Base-by-base conservation (phyloP, 2,113 vertebrate species). In the Litocranius walleri region DNA sequence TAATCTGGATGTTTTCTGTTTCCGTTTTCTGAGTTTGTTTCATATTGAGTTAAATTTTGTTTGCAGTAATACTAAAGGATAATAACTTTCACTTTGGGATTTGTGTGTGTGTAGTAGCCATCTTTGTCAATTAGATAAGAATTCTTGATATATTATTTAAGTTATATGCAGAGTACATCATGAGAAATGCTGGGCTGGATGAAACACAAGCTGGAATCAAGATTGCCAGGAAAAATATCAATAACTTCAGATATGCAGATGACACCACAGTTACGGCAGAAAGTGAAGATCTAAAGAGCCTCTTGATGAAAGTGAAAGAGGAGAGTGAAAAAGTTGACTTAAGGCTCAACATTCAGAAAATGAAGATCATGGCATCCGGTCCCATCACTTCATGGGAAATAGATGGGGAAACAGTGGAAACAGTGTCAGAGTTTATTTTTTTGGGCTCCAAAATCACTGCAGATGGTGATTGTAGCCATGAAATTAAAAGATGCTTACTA, bases 1-100 rank as follows among this genome's bases (percentile, higher is more conserved):
- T 93, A 74, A 90, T 23, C 45, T 74, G 25, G 43, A 57, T 94
- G 19, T 80, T 33, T 36, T 86, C 90, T 93, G 21, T 54, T 95
- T 88, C 61, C 64, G 0, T 94, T 90, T 93, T 90, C 21, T 59
- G 40, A 81, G 36, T 95, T 95, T 95, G 61, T 93, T 93, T 91
- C 64, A 57, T 74, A 88, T 71, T 27, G 33, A 92, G 33, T 77
- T 91, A 94, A 91, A 85, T 57, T 91, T 95, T 48, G 21, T 88
- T 94, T 85, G 36, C 83, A 81, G 30, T 52, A 86, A n/a, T 85
- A 52, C 57, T 95, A 82, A 64, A 89, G 15, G 43, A 16, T 82
- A 90, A n/a, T 71, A 43, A 67, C 30, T 96, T 96, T 95, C 95
- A 81, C 11, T 54, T 59, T 78, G 56, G 62, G 14, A 56, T 88